Evolutionary conservation across 2,888 invertebrate genomes (phyloP).

Genomic region (Cheilosia variabilis): DNA sequence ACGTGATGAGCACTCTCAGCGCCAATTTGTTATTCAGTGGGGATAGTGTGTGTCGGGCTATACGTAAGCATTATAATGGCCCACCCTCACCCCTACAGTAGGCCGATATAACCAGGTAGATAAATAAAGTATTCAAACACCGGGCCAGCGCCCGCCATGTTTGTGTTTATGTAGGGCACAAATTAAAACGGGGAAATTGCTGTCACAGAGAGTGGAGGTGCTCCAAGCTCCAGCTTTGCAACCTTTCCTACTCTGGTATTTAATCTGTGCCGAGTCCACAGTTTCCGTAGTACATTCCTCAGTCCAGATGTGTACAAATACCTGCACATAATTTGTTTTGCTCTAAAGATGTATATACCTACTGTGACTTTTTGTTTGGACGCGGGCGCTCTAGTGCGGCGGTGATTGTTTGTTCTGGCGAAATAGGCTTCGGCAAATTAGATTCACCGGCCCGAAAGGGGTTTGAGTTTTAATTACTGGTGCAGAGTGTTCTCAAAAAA

Average conservation of each 20-base stretch:
- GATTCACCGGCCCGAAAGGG: conserved; percentile 44
- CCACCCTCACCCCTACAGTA: conserved; percentile 13
- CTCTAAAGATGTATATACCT: background rate
- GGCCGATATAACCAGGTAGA: conserved; percentile 23
- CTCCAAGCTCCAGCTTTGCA: conserved; percentile 2
- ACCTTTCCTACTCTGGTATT: conserved; percentile 23
- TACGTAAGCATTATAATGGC: conserved; percentile 26
- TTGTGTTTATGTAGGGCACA: conserved; percentile 54
- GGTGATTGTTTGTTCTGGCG: conserved; percentile 52
- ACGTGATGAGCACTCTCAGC: conserved; percentile 16
- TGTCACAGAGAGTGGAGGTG: conserved; percentile 32
- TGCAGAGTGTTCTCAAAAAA: conserved; percentile 1
- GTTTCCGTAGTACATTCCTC: conserved; percentile 1
- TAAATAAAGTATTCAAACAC: conserved; percentile 58
- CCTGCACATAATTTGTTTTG: conserved; percentile 1
- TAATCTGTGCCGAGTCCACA: conserved; percentile 48
- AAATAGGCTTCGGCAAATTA: conserved; percentile 51
- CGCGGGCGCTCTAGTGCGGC: conserved; percentile 31
- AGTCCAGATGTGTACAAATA: conserved; percentile 20
- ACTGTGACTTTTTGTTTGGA: conserved; percentile 41
- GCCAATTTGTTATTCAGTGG: conserved; percentile 14
- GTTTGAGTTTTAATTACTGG: conserved; percentile 60
- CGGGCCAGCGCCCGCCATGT: conserved; percentile 21
- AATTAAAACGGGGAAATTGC: conserved; percentile 60
- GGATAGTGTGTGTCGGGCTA: background rate